Conservation (phyloP, 2,888 invertebrate species). For the Isotomurus palustris region DNA sequence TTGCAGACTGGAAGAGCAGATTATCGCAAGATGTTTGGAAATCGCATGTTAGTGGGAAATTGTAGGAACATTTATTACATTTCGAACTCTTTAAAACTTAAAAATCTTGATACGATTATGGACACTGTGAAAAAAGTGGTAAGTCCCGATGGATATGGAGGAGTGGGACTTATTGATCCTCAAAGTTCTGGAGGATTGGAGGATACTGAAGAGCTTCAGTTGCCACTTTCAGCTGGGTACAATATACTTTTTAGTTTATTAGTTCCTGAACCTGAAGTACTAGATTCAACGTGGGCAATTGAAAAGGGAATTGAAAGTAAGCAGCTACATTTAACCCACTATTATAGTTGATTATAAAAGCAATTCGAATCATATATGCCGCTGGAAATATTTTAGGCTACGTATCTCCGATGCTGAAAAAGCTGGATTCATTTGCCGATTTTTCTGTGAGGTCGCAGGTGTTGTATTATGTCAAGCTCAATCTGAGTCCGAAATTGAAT, state of each 20-base stretch:
- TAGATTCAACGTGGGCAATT: slow-evolving; percentile 66
- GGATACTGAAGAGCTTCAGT: slow-evolving; percentile 46
- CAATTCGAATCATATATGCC: neutral
- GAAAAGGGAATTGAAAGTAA: slow-evolving; percentile 62
- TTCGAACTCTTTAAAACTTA: slow-evolving; percentile 32
- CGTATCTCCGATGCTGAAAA: slow-evolving; percentile 68
- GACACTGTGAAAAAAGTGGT: slow-evolving; percentile 22
- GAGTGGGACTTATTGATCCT: slow-evolving; percentile 1
- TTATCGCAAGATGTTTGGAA: slow-evolving; percentile 34
- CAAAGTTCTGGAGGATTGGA: neutral
- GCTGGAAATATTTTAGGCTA: slow-evolving; percentile 55
- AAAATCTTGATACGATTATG: slow-evolving; percentile 18
- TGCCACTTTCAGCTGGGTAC: slow-evolving; percentile 61
- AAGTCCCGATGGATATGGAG: slow-evolving; percentile 13
- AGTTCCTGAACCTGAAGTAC: slow-evolving; percentile 70
- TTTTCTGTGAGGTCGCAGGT: slow-evolving; percentile 84
- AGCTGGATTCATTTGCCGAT: slow-evolving; percentile 66
- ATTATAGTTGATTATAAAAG: neutral
- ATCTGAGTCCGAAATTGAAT: slow-evolving; percentile 60
- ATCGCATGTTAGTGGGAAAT: slow-evolving; percentile 41
- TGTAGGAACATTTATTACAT: slow-evolving; percentile 39
- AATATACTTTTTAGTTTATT: slow-evolving; percentile 78
- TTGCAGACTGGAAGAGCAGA: slow-evolving; percentile 41
- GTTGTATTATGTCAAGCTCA: slow-evolving; percentile 74
- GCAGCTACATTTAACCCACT: neutral